Percentiles rank a stretch among this genome's conserved stretches.
These are phyloP conservation scores for Aphidius colemani DNA, from an alignment of 2,888 invertebrate species.

Conservation along the genomic window DNA sequence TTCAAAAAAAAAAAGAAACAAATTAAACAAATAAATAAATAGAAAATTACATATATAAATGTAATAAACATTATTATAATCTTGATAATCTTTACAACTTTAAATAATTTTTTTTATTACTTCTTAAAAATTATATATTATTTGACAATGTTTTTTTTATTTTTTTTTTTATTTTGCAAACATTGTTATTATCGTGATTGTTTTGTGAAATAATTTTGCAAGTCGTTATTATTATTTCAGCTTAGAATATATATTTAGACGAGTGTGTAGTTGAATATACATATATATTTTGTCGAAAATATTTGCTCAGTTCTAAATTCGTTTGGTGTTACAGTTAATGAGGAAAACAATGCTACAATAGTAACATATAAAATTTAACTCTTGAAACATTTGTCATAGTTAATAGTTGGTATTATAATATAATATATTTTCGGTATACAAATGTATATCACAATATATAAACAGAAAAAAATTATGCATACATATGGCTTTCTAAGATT, in stretches of 20 bases:
- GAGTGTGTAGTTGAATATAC: too few species aligned
- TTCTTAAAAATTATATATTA: too few species aligned
- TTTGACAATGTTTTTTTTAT: too few species aligned
- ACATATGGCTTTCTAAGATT: constrained; percentile 7
- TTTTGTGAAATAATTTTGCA: too few species aligned
- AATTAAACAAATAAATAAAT: not conserved
- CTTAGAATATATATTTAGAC: too few species aligned
- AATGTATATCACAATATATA: too few species aligned
- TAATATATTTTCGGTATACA: too few species aligned
- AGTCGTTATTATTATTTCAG: too few species aligned
- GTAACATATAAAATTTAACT: not conserved
- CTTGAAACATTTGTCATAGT: constrained; percentile 8
- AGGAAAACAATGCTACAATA: constrained; percentile 20
- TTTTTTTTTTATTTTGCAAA: too few species aligned
- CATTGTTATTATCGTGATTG: too few species aligned
- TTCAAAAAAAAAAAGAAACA: not conserved
- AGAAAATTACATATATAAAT: not conserved
- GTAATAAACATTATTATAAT: not conserved
- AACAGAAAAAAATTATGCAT: too few species aligned
- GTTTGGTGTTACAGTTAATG: constrained; percentile 4
- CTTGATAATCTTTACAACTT: too few species aligned
- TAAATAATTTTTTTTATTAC: not conserved
- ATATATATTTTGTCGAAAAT: not conserved
- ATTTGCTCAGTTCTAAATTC: constrained; percentile 16
- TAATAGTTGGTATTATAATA: not conserved